Percentiles rank a stretch among this genome's conserved stretches.
phyloP scores from a whole-genome alignment of 1,140 invertebrate genomes.

The Conus betulinus region DNA sequence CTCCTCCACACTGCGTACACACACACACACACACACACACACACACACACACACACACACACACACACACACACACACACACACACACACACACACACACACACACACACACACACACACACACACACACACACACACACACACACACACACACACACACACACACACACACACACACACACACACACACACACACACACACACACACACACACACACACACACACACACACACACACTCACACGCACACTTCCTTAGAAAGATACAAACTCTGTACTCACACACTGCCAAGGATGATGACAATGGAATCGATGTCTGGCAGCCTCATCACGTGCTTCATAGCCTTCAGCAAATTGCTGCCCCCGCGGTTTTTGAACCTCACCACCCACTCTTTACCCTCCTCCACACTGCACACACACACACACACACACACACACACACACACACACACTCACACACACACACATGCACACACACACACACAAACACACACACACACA shows the following conservation, averaged over 20 bases:
- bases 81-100: no score
- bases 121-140: not conserved
- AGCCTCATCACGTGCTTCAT: conserved; percentile 73
- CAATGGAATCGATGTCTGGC: conserved; percentile 68
- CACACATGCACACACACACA: no score
- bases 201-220: conserved; percentile 5
- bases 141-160: not conserved
- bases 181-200: conserved; percentile 11
- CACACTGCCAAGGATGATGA: conserved; percentile 73
- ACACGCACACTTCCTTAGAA: not conserved
- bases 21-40: not conserved
- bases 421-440: not conserved
- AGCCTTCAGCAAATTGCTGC: conserved; percentile 73
- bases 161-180: not conserved
- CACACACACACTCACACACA: not conserved
- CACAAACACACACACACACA: not conserved
- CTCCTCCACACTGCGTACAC: no score
- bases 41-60: not conserved
- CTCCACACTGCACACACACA: conserved; percentile 62
- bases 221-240: conserved; percentile 2
- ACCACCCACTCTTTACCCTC: conserved; percentile 72
- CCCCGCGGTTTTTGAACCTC: conserved; percentile 65
- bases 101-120: no score
- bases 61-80: no score
- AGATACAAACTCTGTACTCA: conserved; percentile 57